A percentile compares a stretch with the other conserved stretches of the same genome.
phyloP scores from a whole-genome alignment of 2,113 vertebrate genomes.

The Lepus timidus region DNA sequence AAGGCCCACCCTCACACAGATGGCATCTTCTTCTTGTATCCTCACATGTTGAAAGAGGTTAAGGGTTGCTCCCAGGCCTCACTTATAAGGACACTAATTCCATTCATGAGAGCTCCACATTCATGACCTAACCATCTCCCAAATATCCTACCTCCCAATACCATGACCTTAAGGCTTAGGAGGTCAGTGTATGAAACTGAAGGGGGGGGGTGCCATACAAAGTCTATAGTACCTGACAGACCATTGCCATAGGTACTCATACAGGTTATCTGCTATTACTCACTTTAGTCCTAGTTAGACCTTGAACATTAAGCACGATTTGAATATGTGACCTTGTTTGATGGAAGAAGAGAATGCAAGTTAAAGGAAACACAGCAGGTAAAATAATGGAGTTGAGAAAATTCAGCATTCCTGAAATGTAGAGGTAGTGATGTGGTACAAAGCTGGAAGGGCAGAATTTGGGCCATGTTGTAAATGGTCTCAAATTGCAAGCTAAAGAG shows the following conservation, averaged over 20 bases:
- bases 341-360: slow-evolving; percentile 18
- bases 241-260: too few species aligned
- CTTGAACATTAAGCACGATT: neutral
- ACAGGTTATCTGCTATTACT: neutral
- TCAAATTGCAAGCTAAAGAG: neutral
- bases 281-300: neutral
- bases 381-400: neutral
- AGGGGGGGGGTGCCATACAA: too few species aligned
- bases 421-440: neutral
- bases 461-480: neutral
- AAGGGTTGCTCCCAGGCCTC: neutral
- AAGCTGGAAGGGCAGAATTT: neutral
- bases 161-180: neutral
- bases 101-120: neutral
- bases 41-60: neutral
- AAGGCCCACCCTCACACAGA: neutral
- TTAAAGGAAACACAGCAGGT: neutral
- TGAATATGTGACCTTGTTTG: neutral
- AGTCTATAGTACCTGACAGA: too few species aligned
- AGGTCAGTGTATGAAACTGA: neutral
- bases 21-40: neutral
- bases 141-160: neutral
- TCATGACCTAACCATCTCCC: neutral
- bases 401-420: neutral
- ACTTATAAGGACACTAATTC: neutral